Evolutionary conservation across 1,140 invertebrate species (phyloP).

Genomic region (Drosophila parvula): DNA sequence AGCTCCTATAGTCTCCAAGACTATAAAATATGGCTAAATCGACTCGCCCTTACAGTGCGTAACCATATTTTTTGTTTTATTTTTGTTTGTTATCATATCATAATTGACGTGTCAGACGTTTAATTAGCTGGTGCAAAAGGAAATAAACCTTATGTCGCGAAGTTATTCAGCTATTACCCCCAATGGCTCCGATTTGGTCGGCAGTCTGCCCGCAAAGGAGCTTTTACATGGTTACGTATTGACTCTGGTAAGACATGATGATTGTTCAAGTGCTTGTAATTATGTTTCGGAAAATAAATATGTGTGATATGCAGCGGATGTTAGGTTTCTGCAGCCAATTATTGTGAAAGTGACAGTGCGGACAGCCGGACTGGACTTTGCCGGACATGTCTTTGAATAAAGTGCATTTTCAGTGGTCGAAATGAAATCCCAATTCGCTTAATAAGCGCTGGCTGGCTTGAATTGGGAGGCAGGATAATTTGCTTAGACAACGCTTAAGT

Average conservation of each 20-base stretch:
- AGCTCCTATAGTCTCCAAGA: too few relatives aligned
- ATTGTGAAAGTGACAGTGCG: constrained; percentile 67
- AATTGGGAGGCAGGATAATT: constrained; percentile 13
- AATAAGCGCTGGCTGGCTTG: constrained; percentile 28
- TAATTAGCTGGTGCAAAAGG: background rate
- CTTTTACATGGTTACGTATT: constrained; percentile 8
- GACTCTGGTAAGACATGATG: constrained; percentile 2
- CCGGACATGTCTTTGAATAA: constrained; percentile 2
- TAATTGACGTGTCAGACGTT: too few relatives aligned
- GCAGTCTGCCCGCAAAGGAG: background rate
- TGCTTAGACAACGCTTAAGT: constrained; percentile 12
- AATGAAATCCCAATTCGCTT: constrained; percentile 45
- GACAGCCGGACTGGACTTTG: constrained; percentile 8
- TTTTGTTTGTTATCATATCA: too few relatives aligned
- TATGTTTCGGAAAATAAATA: constrained; percentile 56
- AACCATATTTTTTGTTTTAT: background rate
- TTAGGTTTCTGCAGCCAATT: constrained; percentile 54
- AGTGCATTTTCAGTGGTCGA: constrained; percentile 19
- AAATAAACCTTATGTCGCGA: background rate
- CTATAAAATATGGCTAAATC: too few relatives aligned
- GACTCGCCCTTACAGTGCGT: too few relatives aligned
- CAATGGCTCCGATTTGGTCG: background rate
- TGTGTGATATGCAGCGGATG: constrained; percentile 48
- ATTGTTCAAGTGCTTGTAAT: constrained; percentile 43
- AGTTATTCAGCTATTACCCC: background rate